Percentiles rank a stretch among this genome's conserved stretches.
These are phyloP conservation scores for Vicugna pacos DNA, from an alignment of 2,113 vertebrate species.

Conservation along the genomic window DNA sequence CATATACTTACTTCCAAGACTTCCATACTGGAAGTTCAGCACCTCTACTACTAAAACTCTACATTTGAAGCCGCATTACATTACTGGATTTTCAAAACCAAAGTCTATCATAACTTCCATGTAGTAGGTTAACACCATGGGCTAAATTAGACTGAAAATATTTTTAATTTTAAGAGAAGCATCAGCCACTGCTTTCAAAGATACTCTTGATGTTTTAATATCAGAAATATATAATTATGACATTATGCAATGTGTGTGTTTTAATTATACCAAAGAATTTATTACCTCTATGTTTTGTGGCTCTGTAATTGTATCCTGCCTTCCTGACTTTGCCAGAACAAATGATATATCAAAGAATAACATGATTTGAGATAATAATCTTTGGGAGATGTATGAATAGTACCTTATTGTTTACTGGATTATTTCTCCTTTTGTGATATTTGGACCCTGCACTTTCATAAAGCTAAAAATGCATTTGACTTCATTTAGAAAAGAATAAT, in stretches of 20 bases:
- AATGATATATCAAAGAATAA: slow-evolving; percentile 23
- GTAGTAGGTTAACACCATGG: neutral
- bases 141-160: neutral
- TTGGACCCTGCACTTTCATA: neutral
- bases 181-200: neutral
- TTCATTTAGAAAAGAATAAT: neutral
- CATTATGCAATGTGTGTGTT: neutral
- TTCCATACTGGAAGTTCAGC: neutral
- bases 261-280: neutral
- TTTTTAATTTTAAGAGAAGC: neutral
- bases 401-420: neutral
- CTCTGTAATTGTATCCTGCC: neutral
- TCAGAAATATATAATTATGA: neutral
- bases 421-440: neutral
- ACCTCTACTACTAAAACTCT: neutral
- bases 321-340: neutral
- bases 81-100: neutral
- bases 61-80: neutral
- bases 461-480: neutral
- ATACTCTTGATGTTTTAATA: neutral
- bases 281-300: neutral
- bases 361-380: neutral
- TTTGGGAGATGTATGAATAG: neutral
- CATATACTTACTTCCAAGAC: neutral
- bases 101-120: neutral